Conservation (phyloP, 2,113 vertebrate genomes). For the Microtus richardsoni region DNA sequence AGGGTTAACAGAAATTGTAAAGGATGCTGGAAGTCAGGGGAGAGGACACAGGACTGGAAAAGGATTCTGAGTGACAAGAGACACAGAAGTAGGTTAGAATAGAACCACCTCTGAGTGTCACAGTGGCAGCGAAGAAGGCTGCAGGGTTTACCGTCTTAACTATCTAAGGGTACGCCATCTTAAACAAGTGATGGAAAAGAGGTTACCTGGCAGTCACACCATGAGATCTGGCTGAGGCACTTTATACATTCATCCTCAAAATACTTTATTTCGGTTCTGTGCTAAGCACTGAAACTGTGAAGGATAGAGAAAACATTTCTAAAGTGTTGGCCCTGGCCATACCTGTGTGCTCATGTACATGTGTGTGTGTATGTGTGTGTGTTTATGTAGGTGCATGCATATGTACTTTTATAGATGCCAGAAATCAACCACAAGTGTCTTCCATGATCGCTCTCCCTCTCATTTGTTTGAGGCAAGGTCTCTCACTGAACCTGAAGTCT, state of each 20-base stretch:
- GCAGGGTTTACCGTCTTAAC: background rate
- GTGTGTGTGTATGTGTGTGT: background rate
- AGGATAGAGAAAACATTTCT: background rate
- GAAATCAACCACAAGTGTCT: background rate
- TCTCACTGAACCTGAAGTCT: background rate
- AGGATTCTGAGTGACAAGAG: background rate
- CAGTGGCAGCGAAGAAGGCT: background rate
- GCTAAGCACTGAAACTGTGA: background rate
- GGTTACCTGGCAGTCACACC: fast-evolving
- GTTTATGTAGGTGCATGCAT: background rate
- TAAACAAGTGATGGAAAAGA: too few species aligned
- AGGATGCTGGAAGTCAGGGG: background rate
- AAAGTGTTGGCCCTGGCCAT: too few species aligned
- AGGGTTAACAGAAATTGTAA: background rate
- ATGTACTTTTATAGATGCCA: background rate
- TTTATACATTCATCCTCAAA: background rate
- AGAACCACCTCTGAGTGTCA: background rate
- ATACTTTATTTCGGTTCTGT: background rate
- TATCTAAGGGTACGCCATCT: background rate
- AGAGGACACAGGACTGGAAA: background rate
- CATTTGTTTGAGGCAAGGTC: background rate
- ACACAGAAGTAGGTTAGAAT: background rate
- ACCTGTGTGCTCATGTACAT: background rate
- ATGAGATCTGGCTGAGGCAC: background rate
- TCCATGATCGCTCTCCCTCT: background rate